phyloP scores from a whole-genome alignment of 2,797 vertebrate species.

The Channa striata region DNA sequence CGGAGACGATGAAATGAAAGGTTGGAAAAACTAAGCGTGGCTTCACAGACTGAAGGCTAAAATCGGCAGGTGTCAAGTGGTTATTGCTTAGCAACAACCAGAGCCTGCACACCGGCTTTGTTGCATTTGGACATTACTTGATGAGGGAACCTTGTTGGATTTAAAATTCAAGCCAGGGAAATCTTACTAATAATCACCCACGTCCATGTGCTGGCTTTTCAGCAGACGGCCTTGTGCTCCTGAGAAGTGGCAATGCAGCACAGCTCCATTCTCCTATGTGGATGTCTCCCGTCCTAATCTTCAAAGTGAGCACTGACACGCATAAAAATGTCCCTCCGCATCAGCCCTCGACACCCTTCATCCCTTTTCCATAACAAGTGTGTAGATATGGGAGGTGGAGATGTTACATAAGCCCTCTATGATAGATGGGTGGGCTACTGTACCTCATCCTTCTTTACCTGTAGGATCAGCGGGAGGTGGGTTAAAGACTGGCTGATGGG shows the following conservation, averaged over 20 bases:
- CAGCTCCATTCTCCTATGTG: conserved; percentile 34
- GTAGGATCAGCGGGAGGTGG: conserved; percentile 57
- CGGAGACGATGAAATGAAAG: conserved; percentile 13
- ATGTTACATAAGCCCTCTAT: conserved; percentile 67
- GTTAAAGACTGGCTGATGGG: conserved; percentile 48
- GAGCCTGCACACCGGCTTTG: conserved; percentile 41
- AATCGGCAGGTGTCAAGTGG: conserved; percentile 39
- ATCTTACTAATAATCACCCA: conserved; percentile 34
- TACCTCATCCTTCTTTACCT: conserved; percentile 39
- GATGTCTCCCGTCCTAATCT: conserved; percentile 70
- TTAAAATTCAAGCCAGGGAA: conserved; percentile 12
- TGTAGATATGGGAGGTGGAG: conserved; percentile 41
- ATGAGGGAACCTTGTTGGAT: conserved; percentile 1
- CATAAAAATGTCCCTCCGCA: conserved; percentile 54
- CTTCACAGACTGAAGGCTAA: conserved; percentile 5
- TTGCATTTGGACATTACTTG: conserved; percentile 8
- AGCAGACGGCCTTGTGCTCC: conserved; percentile 34
- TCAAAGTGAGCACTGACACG: conserved; percentile 76
- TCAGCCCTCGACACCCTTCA: conserved; percentile 24
- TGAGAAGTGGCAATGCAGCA: conserved; percentile 41
- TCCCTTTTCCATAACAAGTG: conserved; percentile 28
- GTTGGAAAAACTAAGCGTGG: conserved; percentile 4
- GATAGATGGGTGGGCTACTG: conserved; percentile 45
- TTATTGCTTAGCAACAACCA: conserved; percentile 74
- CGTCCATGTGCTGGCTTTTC: conserved; percentile 22